Evolutionary conservation across 2,113 vertebrate species (phyloP), one percentile per base, ranked within the genome.

Genomic region (Pipa parva): DNA sequence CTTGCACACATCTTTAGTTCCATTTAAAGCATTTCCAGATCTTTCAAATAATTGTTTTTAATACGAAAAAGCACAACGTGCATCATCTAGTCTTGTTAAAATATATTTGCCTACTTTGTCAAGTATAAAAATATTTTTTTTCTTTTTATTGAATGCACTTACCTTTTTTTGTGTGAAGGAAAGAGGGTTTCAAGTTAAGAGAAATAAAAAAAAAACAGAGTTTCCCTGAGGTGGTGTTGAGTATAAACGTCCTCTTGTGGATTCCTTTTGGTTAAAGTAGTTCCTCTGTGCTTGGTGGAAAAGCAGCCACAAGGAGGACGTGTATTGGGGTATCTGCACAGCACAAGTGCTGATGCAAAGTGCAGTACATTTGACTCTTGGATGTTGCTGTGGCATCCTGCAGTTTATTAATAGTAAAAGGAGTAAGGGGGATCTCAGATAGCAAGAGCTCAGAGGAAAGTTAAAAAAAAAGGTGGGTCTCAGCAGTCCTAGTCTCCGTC

Each of bases 381-480:
- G 81, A 85, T 87, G 80, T 87, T 85, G 89, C 88, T 92, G 84
- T 92, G 93, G 92, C 90, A 88, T 90, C 84, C 81, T 79, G 73
- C 1, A 11, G 74, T 88, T 95, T 95, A 96, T 92, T 92, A 92
- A 92, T 96, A 95, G 89, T 75, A 79, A 72, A 42, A 8, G 3
- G 72, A 74, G 67, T 71, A 76, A 72, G 42, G 11, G 63, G 77
- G 71, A 79, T 77, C 80, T 87, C 85, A 77, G 75, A 87, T 87
- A 79, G 83, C 85, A 83, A 72, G 42, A 72, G 64, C 65, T 49
- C 71, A 28, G 73, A 76, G 73, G 73, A 76, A 63, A 62, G 59
- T n/a, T n/a, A 72, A 73, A 60, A 60, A 71, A 77, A 74, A 80
- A 46, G 56, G 58, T 61, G 66, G 66, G 12, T 52, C 66, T 70